Conservation (phyloP, 2,797 vertebrate genomes). For the Myotis daubentonii region DNA sequence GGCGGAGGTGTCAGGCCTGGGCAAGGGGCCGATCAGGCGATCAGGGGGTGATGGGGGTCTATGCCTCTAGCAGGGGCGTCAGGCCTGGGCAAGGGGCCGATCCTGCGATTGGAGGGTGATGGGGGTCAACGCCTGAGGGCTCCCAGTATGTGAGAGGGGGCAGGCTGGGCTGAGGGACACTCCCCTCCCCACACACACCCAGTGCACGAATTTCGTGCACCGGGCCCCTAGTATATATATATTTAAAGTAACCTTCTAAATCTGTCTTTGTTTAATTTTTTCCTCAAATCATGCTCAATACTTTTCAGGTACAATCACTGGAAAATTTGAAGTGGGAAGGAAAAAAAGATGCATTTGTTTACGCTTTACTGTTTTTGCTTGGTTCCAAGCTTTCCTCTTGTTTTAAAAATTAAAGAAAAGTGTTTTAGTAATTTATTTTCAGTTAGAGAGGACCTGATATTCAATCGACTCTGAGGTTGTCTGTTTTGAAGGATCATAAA, state of each 20-base stretch:
- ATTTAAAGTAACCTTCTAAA: background rate
- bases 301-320: background rate
- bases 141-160: no score
- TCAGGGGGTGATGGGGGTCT: no score
- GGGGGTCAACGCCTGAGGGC: no score
- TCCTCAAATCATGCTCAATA: background rate
- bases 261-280: background rate
- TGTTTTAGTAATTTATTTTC: constrained; percentile 5
- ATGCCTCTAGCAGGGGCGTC: no score
- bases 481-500: background rate
- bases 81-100: no score
- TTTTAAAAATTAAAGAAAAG: background rate
- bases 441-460: background rate
- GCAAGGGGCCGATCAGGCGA: no score
- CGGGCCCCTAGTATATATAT: no score
- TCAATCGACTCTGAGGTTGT: background rate
- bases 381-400: background rate
- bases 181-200: no score
- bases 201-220: no score
- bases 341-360: background rate
- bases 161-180: no score
- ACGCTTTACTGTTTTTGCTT: background rate
- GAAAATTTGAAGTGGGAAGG: background rate
- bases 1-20: no score
- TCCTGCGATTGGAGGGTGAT: no score